Percentiles rank a stretch among this genome's conserved stretches.
These are phyloP conservation scores for Alsophila aescularia DNA, from an alignment of 2,888 invertebrate genomes.

Conservation along the genomic window DNA sequence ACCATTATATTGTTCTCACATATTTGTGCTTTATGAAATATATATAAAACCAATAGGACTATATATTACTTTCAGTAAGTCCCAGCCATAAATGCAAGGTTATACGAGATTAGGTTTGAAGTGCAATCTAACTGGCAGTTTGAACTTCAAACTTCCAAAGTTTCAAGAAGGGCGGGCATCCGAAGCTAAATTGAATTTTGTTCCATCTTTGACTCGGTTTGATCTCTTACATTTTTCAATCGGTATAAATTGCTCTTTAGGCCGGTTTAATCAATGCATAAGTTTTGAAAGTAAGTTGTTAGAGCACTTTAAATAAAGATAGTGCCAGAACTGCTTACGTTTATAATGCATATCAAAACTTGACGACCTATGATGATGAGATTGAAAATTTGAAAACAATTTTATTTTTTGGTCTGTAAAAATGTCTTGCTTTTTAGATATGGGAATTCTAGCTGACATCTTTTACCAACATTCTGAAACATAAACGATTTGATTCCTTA, in stretches of 20 bases:
- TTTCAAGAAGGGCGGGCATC: constrained; percentile 29
- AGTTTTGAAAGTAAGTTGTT: constrained; percentile 1
- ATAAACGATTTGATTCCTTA: no score
- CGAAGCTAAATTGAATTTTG: constrained; percentile 32
- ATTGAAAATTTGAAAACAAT: no score
- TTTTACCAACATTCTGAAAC: no score
- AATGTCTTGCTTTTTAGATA: no score
- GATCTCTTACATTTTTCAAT: constrained; percentile 39
- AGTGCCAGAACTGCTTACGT: not conserved
- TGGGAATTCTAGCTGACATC: no score
- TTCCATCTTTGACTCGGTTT: constrained; percentile 24
- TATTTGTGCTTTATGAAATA: no score
- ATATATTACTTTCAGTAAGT: constrained; percentile 17
- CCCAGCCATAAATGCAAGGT: constrained; percentile 19
- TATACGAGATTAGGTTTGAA: constrained; percentile 24
- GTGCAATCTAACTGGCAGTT: constrained; percentile 28
- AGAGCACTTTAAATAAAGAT: constrained; percentile 7
- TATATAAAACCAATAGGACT: not conserved
- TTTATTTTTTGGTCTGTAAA: no score
- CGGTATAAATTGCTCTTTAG: constrained; percentile 35
- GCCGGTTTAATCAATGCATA: constrained; percentile 12
- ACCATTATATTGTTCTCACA: no score
- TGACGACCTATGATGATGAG: not conserved
- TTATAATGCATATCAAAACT: not conserved
- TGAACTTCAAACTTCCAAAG: constrained; percentile 28